Evolutionary conservation across 92 coral and sea anemone species (phyloP), one percentile per base, ranked within the genome.

Genomic region (Paramuricea clavata): DNA sequence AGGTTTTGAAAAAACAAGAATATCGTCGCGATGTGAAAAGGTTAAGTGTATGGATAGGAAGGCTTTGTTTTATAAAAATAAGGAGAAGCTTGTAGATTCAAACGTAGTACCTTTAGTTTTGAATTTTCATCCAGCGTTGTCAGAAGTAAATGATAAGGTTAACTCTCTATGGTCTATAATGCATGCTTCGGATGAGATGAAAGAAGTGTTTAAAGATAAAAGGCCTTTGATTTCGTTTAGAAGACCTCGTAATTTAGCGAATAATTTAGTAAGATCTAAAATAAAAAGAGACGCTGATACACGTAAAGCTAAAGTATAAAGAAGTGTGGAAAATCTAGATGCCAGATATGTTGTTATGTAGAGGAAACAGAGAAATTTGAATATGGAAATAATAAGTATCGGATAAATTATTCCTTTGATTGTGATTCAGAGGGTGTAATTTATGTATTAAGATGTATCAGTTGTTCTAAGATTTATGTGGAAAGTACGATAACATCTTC

Each of bases 151-250:
- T 3, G 26, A 70, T 0, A 70, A 32, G 9, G 49, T 70, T 21
- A 39, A 43, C 2, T 9, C 42, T 39, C 33, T 70, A 43, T 21
- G 42, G 42, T 10, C 44, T 43, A 21, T 70, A 21, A 3, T 70
- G 49, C 49, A 34, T 6, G 76, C 49, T 31, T 70, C 52, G 76
- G 76, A 32, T 70, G 76, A 70, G 22, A 70, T 35, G 76, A 70
- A 35, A 13, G 28, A 34, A 1, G 76, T 70, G 2, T 34, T 70
- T 34, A 54, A 13, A 5, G 62, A 54, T 54, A 54, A 19, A 54
- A 54, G 17, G 22, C 62, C 62, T 54, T 54, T 54, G 62, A 54
- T 54, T 54, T 54, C 62, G 27, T 54, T 54, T 21, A 54, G n/a
- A n/a, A n/a, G 62, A 21, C 22, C 62, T 19, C 62, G 62, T 8